phyloP scores from a whole-genome alignment of 2,797 vertebrate genomes.

The Kryptolebias ocellatus region DNA sequence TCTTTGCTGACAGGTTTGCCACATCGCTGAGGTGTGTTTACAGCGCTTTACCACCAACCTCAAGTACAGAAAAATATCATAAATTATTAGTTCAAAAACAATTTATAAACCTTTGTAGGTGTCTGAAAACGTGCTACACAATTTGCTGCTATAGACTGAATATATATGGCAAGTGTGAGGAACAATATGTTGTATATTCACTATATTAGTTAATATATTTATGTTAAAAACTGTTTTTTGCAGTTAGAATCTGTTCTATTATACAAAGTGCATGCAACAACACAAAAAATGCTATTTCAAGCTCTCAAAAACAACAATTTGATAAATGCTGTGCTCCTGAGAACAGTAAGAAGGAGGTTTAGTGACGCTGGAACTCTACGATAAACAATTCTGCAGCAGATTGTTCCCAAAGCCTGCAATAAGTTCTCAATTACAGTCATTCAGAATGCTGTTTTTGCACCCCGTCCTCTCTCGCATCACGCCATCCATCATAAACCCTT shows the following conservation, averaged over 20 bases:
- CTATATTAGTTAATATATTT: not conserved
- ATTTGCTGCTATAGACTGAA: not conserved
- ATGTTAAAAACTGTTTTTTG: conserved; percentile 29
- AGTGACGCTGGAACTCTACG: conserved; percentile 15
- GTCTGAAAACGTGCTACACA: not conserved
- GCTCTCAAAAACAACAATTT: not conserved
- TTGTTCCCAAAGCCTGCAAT: conserved; percentile 6
- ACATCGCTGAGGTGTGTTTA: not conserved
- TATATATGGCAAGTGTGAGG: not conserved
- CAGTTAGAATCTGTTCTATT: conserved; percentile 18
- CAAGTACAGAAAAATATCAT: not conserved
- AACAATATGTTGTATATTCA: conserved; percentile 1
- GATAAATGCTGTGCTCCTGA: conserved; percentile 11
- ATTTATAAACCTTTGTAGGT: not conserved
- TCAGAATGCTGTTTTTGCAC: conserved; percentile 13
- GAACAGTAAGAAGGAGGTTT: not conserved
- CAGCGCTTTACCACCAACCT: not conserved
- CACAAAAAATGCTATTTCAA: not conserved
- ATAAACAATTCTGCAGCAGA: conserved; percentile 17
- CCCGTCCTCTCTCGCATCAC: conserved; percentile 20
- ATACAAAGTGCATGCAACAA: conserved; percentile 15
- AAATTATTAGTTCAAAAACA: not conserved
- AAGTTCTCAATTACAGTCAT: conserved; percentile 13
- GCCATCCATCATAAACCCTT: conserved; percentile 90
- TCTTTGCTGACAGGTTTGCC: not conserved